Percentiles rank a stretch among this genome's conserved stretches.
These are phyloP conservation scores for Microtus californicus DNA, from an alignment of 2,797 vertebrate species.

Conservation along the genomic window DNA sequence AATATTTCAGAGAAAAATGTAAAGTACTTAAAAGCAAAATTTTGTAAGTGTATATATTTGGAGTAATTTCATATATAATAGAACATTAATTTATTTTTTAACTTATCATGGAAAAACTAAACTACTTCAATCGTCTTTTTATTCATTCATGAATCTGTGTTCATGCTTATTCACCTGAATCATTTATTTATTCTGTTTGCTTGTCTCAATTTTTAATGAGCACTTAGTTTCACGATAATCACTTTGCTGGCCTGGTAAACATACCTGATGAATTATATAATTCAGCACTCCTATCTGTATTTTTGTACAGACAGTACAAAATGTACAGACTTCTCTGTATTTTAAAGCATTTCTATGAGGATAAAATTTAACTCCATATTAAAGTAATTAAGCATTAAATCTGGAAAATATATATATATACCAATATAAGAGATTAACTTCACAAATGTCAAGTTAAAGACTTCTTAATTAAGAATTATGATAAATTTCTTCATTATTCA, in stretches of 20 bases:
- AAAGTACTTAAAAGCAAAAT: background rate
- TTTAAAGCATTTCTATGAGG: background rate
- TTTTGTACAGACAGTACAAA: background rate
- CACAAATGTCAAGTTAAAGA: background rate
- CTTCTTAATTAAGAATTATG: background rate
- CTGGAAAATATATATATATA: background rate
- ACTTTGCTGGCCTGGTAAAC: background rate
- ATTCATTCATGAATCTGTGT: background rate
- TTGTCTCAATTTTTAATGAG: slow-evolving; percentile 28
- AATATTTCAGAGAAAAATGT: slow-evolving; percentile 1
- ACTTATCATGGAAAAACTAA: background rate
- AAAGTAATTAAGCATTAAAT: background rate
- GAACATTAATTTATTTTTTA: background rate
- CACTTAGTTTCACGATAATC: background rate
- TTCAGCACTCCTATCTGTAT: background rate
- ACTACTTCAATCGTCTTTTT: background rate
- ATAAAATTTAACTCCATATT: background rate
- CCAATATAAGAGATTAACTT: background rate
- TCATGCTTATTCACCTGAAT: background rate
- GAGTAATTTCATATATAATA: background rate
- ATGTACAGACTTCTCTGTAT: background rate
- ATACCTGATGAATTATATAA: background rate
- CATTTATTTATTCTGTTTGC: background rate
- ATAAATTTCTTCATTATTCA: background rate
- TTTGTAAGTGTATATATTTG: background rate